Base-by-base conservation (phyloP, 1,140 invertebrate species). In the Macrobrachium rosenbergii region DNA sequence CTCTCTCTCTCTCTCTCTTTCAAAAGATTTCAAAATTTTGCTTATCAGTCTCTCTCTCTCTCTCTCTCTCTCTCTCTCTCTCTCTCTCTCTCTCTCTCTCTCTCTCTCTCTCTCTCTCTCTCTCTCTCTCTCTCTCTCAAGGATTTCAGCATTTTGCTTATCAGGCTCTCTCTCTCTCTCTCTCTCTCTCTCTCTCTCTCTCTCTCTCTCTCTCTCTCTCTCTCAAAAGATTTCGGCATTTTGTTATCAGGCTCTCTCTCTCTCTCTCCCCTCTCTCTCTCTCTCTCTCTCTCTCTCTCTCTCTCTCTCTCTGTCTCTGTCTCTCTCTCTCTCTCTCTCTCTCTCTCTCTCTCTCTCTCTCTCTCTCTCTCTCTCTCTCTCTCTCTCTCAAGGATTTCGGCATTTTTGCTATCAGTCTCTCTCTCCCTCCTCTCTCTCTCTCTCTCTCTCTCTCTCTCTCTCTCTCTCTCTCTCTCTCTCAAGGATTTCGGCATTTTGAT, bases 341-440 rank as follows among this genome's bases (percentile, higher is more conserved):
- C 37, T 72, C 28, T 75, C 19, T 75, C 72, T 75, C 72, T 75
- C 72, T 75, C 19, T 72, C 21, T 75, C 72, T 75, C 72, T 75
- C 72, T 75, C 21, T 23, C 21, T 75, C 21, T 37, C 72, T 75
- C 14, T 72, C 69, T 72, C 69, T 72, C 69, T 72, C 69, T 72
- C 69, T 75, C 72, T 75, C 72, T 75, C 72, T 75, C 72, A 45
- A 28, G 43, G 37, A n/a, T n/a, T n/a, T n/a, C n/a, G n/a, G n/a
- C n/a, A n/a, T n/a, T n/a, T n/a, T n/a, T n/a, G n/a, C n/a, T 75
- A 28, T 75, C 72, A 45, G 37, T 75, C 72, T 75, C 72, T 75
- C 72, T 75, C 72, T 75, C 72, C 52, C 72, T 75, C 72, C 52
- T 45, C 52, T 45, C 52, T 45, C 52, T 45, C 52, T 45, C 52